Base-by-base conservation (phyloP, 2,113 vertebrate genomes). In the Amazona guildingii region DNA sequence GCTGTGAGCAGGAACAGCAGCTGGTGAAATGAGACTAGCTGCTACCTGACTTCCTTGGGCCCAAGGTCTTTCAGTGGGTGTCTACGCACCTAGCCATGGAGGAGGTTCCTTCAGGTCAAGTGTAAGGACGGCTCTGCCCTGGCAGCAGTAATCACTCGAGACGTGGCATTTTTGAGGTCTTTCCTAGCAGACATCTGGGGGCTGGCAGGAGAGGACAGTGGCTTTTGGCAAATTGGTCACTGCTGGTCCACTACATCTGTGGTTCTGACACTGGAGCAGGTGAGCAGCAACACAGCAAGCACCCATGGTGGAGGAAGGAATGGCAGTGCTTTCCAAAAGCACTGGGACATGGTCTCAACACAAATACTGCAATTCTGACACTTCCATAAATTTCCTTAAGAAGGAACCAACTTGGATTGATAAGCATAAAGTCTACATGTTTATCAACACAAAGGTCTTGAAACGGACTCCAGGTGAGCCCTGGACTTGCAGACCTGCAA, bases 281-380 rank as follows among this genome's bases (percentile, higher is more conserved):
- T 28, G 66, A 78, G 49, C 25, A 51, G 49, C 29, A 63, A 2
- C 16, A 6, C 9, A 41, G 48, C 25, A 18, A 25, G 19, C 18
- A 8, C 67, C 35, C n/a, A 5, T 6, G 24, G 18, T 3, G 3
- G 23, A 16, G 27, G 41, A 19, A 7, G 33, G 33, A 21, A n/a
- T 41, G 49, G 20, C 18, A 64, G 11, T 9, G 3, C 35, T 21
- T 33, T 9, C 12, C 28, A 16, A 21, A 39, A 69, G 48, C 24
- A 8, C 4, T 17, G n/a, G 28, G 12, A n/a, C 0, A 0, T 3
- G 43, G 8, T n/a, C 35, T 66, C 35, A 1, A 4, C 25, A 7
- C 17, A 27, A 39, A 17, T 18, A 17, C 54, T 57, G 83, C 10
- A 12, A 31, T 44, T 11, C 8, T 75, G 66, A 14, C 17, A 2